Evolutionary conservation across 2,113 vertebrate species (phyloP), one percentile per base, ranked within the genome.

Genomic region (Scolopax mira): DNA sequence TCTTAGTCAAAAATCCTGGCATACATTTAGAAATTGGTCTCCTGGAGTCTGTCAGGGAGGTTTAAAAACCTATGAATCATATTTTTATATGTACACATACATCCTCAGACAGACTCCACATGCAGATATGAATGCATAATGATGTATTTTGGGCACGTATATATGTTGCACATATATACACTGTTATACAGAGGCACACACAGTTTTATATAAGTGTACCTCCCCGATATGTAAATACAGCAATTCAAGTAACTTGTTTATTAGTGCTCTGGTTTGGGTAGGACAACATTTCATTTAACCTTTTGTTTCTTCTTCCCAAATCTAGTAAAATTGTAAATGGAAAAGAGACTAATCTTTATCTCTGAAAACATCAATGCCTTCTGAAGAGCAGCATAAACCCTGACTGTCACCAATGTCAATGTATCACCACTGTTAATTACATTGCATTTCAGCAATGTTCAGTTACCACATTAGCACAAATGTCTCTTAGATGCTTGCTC

Each of bases 21-120:
- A 66, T 69, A 72, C 49, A 41, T 87, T 89, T 90, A 55, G 86
- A 95, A 95, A 92, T 70, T 37, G 82, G 72, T 88, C 87, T 94
- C 91, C 73, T 86, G 86, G 49, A 88, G 67, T 85, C 90, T 96
- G 95, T 80, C 96, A 95, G 69, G 55, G 42, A 81, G 75, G 62
- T 80, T 96, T 92, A 79, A 96, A 87, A 95, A 66, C 55, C 71
- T 72, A 83, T 70, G 93, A 88, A 94, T 94, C 54, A 49, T 82
- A 28, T 49, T 92, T 95, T 83, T 77, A 44, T 84, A 69, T 15
- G 18, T 24, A 85, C 23, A 66, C 33, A 18, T 27, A 65, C 30
- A 62, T 21, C 37, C 52, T 60, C 66, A 90, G 64, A 74, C 64
- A 85, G 86, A 78, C 17, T 58, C 81, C 71, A 31, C 71, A 18